Base-by-base conservation (phyloP, 2,888 invertebrate genomes). In the Caenorhabditis plicata region DNA sequence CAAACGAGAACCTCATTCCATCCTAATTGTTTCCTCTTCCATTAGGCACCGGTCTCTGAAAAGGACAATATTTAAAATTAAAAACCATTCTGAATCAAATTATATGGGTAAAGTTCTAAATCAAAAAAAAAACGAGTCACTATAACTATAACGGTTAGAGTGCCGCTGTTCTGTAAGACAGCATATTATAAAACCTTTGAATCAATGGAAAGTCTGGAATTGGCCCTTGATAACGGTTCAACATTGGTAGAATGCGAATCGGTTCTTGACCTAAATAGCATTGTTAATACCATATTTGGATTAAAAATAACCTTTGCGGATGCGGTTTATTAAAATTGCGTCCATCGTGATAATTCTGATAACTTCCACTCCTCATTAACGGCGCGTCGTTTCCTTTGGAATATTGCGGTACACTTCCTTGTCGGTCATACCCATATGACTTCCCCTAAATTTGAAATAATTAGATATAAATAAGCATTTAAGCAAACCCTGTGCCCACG, bases 351-450 rank as follows among this genome's bases (percentile, higher is more conserved):
- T 44, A 33, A 29, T 17, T 31, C 22, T 60, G 60, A 46, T 60
- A 60, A 31, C 54, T 54, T 26, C 54, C 60, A 23, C 48, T 48
- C 38, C 60, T 27, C 25, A 54, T 53, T 4, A 60, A 27, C 13
- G 53, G 54, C 43, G 22, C 38, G 19, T n/a, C 41, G 38, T 22
- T 35, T 32, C 8, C 31, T 15, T 15, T 43, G 45, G 31, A 22
- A 40, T 57, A 20, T 4, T 32, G 36, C 9, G 43, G 52, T 15
- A 43, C 38, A 41, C 52, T 53, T 41, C 49, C 13, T 25, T 58
- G 58, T 27, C 58, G 52, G 15, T 53, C 49, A 36, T 48, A 58
- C 8, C 8, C 13, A 22, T 42, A 11, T 15, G 25, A 40, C 23
- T 49, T 44, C 44, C 45, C 27, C 9, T 35, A 39, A 17, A n/a